Percentiles rank a stretch among this genome's conserved stretches.
Evolutionary conservation across 2,113 vertebrate species (phyloP).

Genomic region (Paracanthobrama guichenoti): DNA sequence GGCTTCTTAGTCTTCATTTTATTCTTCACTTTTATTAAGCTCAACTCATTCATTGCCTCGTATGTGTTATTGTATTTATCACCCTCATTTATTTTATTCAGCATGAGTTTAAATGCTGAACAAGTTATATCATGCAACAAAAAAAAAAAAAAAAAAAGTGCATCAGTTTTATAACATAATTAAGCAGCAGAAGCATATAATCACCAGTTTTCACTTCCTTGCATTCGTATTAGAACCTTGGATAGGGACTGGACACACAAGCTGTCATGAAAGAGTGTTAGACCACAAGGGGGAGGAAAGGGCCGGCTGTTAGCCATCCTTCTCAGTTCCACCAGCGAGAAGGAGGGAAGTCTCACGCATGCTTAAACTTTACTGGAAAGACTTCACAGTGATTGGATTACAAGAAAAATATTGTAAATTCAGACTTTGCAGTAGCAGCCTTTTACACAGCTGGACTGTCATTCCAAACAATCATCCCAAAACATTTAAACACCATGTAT

Average conservation of each 20-base stretch:
- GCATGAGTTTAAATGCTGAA: not conserved
- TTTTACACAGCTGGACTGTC: not conserved
- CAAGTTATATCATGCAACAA: not conserved
- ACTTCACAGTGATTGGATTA: constrained; percentile 30
- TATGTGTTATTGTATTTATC: not conserved
- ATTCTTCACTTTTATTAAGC: not conserved
- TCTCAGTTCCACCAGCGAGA: constrained; percentile 1
- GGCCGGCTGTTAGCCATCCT: constrained; percentile 54
- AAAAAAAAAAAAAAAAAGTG: not conserved
- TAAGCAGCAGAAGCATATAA: constrained; percentile 51
- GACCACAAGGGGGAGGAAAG: constrained; percentile 74
- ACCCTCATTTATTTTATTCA: not conserved
- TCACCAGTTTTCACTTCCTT: constrained; percentile 62
- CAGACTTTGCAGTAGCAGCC: not conserved
- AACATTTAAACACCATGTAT: constrained; percentile 1
- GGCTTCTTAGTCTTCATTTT: not conserved
- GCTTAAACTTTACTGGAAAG: constrained; percentile 47
- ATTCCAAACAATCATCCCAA: constrained; percentile 5
- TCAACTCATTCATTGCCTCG: not conserved
- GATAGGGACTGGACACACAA: constrained; percentile 33
- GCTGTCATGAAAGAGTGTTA: constrained; percentile 59
- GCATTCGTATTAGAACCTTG: constrained; percentile 62
- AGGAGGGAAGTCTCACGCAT: constrained; percentile 39
- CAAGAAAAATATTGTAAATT: not conserved
- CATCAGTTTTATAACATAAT: constrained; percentile 63